A percentile compares a stretch with the other conserved stretches of the same genome.
phyloP scores from a whole-genome alignment of 2,113 vertebrate genomes.

The Cinclus cinclus region DNA sequence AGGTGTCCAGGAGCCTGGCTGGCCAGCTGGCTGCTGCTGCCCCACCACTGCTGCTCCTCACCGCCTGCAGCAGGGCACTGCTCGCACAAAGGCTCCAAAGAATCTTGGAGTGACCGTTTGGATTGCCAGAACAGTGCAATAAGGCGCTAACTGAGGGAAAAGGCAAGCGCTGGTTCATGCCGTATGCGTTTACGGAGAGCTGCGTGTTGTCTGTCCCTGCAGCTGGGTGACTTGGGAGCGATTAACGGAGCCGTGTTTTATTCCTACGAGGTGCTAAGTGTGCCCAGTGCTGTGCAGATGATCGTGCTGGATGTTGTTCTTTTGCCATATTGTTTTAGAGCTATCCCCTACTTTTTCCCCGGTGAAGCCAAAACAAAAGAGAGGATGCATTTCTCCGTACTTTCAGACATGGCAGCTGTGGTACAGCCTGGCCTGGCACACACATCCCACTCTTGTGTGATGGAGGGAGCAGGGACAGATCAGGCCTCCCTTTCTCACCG shows the following conservation, averaged over 20 bases:
- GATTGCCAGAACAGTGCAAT: background rate
- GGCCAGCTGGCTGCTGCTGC: constrained; percentile 22
- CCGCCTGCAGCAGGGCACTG: fast-evolving
- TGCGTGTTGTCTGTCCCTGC: background rate
- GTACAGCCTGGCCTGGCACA: background rate
- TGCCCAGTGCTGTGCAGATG: background rate
- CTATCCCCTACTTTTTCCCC: background rate
- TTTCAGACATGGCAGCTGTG: background rate
- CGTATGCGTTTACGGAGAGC: background rate
- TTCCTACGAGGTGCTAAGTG: background rate
- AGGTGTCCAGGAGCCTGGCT: background rate
- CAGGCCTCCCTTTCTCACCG: background rate
- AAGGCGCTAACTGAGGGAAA: background rate
- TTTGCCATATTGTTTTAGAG: background rate
- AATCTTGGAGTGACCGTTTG: background rate
- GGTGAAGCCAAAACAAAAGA: background rate
- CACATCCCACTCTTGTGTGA: background rate
- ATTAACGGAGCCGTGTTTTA: background rate
- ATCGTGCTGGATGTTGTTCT: background rate
- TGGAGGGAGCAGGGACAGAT: background rate
- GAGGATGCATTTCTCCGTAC: background rate
- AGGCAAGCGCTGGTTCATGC: background rate
- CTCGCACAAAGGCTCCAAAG: constrained; percentile 43
- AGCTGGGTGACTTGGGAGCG: background rate
- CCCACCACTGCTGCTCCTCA: fast-evolving